A percentile compares a stretch with the other conserved stretches of the same genome.
Conservation (phyloP, 2,888 invertebrate species). For the Hydrotaea cyrtoneurina region DNA sequence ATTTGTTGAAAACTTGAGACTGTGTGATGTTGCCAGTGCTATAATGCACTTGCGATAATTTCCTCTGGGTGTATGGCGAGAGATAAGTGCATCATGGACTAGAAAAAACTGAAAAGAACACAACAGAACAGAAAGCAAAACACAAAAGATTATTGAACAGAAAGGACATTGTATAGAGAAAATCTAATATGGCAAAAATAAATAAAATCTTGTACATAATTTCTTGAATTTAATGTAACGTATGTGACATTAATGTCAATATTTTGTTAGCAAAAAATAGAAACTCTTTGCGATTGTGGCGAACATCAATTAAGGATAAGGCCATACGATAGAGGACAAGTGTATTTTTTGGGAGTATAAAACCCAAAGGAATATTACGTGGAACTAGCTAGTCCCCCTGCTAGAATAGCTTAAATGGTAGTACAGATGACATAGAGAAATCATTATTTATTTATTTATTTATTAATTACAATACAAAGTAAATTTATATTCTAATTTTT, state of each 20-base stretch:
- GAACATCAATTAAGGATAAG: too few relatives aligned
- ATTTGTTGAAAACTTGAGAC: conserved; percentile 13
- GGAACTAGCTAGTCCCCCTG: too few relatives aligned
- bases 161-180: not conserved
- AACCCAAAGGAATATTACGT: too few relatives aligned
- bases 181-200: not conserved
- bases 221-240: not conserved
- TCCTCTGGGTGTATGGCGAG: conserved; percentile 45
- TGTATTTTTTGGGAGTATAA: too few relatives aligned
- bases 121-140: too few relatives aligned
- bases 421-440: too few relatives aligned
- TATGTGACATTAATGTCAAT: not conserved
- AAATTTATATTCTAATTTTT: too few relatives aligned
- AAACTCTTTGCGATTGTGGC: too few relatives aligned
- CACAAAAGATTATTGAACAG: conserved; percentile 18
- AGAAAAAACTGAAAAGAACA: conserved; percentile 6
- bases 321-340: too few relatives aligned
- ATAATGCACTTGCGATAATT: conserved; percentile 56
- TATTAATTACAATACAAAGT: too few relatives aligned
- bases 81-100: conserved; percentile 36
- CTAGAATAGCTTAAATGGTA: too few relatives aligned
- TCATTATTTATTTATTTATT: too few relatives aligned
- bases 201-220: not conserved
- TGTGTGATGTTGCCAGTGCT: not conserved
- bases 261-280: not conserved